Evolutionary conservation across 2,113 vertebrate genomes (phyloP), one percentile per base, ranked within the genome.

Genomic region (Crotalus horridus): DNA sequence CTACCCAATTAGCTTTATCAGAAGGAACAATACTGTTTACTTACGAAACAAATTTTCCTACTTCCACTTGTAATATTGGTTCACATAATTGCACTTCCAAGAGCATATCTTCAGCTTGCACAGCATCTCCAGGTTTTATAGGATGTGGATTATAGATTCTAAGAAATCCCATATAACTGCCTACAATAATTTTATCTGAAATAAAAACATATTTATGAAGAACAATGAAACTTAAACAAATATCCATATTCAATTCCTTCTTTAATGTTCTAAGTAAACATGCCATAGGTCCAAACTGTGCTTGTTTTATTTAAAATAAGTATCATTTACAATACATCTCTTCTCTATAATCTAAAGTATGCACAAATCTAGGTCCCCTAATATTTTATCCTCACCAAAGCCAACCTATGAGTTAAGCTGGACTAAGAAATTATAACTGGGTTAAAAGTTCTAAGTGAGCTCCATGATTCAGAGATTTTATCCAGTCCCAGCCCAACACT

Each of bases 1-100:
- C n/a, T 48, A 2, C 39, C 21, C 21, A 93, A 85, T 91, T 91
- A 93, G 33, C 10, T 85, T 53, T 20, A 46, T 88, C 69, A 93
- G 86, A 53, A 95, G 55, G 3, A 92, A 26, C 24, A 94, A 46
- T 54, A 43, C 0, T 39, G 53, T 94, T 93, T 95, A 99, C 99
- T 99, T 98, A 99, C 99, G 99, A 99, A 96, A 99, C 99, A 94
- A 99, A 99, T 97, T 98, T 99, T 90, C 99, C 99, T 86, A 99
- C 97, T 98, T 99, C 98, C 95, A 99, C 97, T 94, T 99, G 99
- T 91, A 99, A 96, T 96, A 99, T 95, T 64, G 99, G 98, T 48
- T 99, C 98, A 64, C 93, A 96, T 2, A 99, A 97, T 93, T 99
- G 98, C 53, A 99, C 97, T 95, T 99, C 99, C 69, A 99, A 97